Base-by-base conservation (phyloP, 92 coral and sea anemone species). In the Muricea muricata region DNA sequence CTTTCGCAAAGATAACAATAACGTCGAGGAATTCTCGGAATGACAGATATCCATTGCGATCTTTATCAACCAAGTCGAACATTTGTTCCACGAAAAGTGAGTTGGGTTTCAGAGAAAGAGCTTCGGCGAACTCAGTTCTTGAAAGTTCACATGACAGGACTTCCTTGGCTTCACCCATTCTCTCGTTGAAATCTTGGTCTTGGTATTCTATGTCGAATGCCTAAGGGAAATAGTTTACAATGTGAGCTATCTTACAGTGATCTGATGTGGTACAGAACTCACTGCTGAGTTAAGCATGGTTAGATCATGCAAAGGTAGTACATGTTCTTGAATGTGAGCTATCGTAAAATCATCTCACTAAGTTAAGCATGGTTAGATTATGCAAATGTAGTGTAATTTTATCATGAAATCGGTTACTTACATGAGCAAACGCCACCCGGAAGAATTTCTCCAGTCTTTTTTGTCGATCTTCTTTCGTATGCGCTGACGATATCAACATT, bases 121-220 rank as follows among this genome's bases (percentile, higher is more conserved):
- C 83, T 56, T 78, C 83, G 33, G 83, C 83, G 17, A 78, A 78
- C 21, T 78, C 83, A 10, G 71, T 78, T 56, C 54, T 32, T 0
- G 83, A 78, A 5, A 78, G 54, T 57, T 78, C 83, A 57, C 83
- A 78, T 24, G 71, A 32, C 2, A 78, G 71, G 15, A 78, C 71
- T 8, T 78, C 83, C 45, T 74, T 74, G 1, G 61, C 83, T 57
- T 76, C 81, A 34, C 81, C 81, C 81, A 76, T 76, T 50, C 81
- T 15, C 40, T 76, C 81, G 8, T 12, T 15, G 71, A 78, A 78
- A 32, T 78, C 83, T 33, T 78, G 83, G 24, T 78, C 83, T 37
- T 78, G 83, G 54, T 78, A 78, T 39, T 78, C 83, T 54, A 78
- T 78, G 71, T 78, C 83, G 21, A 78, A 78, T 21, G 83, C 83